Evolutionary conservation across 1,140 invertebrate species (phyloP).

Genomic region (Mamestra configurata): DNA sequence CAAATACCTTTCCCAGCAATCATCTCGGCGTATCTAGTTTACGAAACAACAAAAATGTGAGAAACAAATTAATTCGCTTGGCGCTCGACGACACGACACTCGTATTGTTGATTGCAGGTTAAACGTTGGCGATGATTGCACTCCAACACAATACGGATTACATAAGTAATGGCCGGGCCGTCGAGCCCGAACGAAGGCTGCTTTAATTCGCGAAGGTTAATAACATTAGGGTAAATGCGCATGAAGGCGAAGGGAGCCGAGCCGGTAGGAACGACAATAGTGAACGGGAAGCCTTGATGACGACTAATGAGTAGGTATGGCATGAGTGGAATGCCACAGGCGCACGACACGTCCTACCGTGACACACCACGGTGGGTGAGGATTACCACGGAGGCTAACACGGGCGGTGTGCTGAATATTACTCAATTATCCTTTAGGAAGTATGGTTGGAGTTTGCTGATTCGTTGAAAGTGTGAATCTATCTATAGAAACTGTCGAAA

Average conservation of each 20-base stretch:
- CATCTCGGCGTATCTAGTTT: conserved; percentile 48
- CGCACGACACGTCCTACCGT: conserved; percentile 62
- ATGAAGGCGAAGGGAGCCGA: conserved; percentile 60
- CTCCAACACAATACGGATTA: conserved; percentile 39
- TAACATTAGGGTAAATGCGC: conserved; percentile 61
- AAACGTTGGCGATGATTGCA: conserved; percentile 34
- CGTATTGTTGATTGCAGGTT: conserved; percentile 42
- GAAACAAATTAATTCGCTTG: conserved; percentile 39
- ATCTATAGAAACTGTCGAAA: conserved; percentile 26
- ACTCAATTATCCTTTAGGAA: background rate
- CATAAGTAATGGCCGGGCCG: conserved; percentile 12
- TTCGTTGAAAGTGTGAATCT: background rate
- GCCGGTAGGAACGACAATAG: conserved; percentile 53
- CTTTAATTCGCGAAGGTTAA: conserved; percentile 52
- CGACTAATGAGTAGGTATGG: conserved; percentile 57
- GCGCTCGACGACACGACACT: conserved; percentile 26
- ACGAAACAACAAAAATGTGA: conserved; percentile 51
- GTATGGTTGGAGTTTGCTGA: background rate
- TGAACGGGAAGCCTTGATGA: conserved; percentile 63
- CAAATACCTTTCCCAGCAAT: conserved; percentile 66
- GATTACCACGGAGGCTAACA: conserved; percentile 14
- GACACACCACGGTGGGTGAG: conserved; percentile 41
- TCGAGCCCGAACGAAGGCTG: background rate
- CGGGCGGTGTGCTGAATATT: background rate
- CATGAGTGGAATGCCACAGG: conserved; percentile 66